phyloP scores from a whole-genome alignment of 2,113 vertebrate species.

The Neogale vison region DNA sequence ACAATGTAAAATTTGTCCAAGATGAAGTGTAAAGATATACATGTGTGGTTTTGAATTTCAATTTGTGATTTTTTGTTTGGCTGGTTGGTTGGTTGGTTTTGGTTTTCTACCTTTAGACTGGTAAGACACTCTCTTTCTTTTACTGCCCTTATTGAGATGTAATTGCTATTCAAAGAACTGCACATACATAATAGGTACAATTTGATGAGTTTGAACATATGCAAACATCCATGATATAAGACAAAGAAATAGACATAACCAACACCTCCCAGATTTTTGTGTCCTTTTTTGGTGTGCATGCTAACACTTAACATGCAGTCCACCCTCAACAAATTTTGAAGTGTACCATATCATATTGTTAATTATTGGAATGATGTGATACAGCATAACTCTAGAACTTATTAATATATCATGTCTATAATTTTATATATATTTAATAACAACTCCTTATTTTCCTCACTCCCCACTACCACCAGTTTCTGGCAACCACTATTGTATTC shows the following conservation, averaged over 20 bases:
- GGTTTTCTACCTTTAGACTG: not conserved
- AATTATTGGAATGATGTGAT: not conserved
- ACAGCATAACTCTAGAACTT: not conserved
- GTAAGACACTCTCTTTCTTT: not conserved
- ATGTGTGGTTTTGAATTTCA: not conserved
- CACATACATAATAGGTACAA: not conserved
- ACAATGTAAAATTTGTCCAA: not conserved
- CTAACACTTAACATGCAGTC: not conserved
- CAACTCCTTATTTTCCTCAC: not conserved
- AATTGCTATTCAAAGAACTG: not conserved
- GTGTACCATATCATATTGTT: not conserved
- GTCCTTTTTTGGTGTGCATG: not conserved
- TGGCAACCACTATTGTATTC: not conserved
- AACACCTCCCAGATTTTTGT: not conserved
- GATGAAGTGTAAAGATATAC: not conserved
- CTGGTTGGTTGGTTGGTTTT: not conserved
- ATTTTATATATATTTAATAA: not conserved
- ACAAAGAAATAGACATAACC: not conserved
- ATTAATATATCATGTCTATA: not conserved
- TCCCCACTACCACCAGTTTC: not conserved
- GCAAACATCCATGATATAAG: not conserved
- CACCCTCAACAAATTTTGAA: not conserved
- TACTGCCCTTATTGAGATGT: not conserved
- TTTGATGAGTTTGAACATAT: not conserved
- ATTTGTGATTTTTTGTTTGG: not conserved